These are phyloP conservation scores for Brevipalpus yothersi DNA, from an alignment of 1,140 invertebrate species.

Conservation along the genomic window DNA sequence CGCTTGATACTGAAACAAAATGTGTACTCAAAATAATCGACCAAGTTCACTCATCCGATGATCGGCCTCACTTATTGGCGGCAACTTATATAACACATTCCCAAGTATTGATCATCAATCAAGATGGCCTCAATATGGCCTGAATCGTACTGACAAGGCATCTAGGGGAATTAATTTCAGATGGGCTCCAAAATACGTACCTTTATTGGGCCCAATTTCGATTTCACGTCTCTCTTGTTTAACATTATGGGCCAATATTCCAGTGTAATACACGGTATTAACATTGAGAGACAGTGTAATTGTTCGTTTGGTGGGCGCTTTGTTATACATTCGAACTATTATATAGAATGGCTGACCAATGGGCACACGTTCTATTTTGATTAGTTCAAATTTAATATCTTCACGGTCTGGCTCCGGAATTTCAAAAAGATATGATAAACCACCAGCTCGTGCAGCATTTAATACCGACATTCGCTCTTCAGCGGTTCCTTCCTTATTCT, in stretches of 20 bases:
- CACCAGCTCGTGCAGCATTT: slow-evolving; percentile 36
- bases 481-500: slow-evolving; percentile 42
- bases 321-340: slow-evolving; percentile 11
- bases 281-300: slow-evolving; percentile 36
- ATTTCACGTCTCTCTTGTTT: slow-evolving; percentile 32
- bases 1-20: too few relatives aligned
- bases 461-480: slow-evolving; percentile 58
- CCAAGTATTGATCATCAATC: not conserved
- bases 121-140: not conserved
- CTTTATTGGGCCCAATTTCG: slow-evolving; percentile 10
- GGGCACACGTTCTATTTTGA: slow-evolving; percentile 52
- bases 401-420: slow-evolving; percentile 35
- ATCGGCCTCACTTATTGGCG: too few relatives aligned
- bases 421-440: slow-evolving; percentile 14
- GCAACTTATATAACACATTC: not conserved
- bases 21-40: too few relatives aligned
- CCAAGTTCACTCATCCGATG: too few relatives aligned
- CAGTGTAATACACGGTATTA: slow-evolving; percentile 47
- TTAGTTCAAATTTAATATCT: slow-evolving; percentile 56
- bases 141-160: not conserved
- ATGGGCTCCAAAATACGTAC: slow-evolving; percentile 3
- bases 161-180: not conserved
- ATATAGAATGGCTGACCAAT: slow-evolving; percentile 48
- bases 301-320: slow-evolving; percentile 29
- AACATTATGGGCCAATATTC: slow-evolving; percentile 36